Percentiles rank a stretch among this genome's conserved stretches.
Conservation (phyloP, 2,888 invertebrate species). For the Lasius fuliginosus region DNA sequence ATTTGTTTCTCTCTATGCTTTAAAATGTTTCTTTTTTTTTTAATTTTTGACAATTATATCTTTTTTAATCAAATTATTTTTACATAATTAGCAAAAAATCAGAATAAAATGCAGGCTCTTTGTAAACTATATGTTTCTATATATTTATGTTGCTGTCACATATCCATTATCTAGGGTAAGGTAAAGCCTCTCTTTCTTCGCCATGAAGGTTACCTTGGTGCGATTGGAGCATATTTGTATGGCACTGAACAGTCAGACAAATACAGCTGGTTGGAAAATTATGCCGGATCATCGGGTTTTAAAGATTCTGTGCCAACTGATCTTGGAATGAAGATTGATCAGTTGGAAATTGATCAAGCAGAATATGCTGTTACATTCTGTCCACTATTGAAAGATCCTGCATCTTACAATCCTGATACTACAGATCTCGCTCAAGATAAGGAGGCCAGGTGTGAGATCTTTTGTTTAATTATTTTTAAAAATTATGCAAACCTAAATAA, state of each 20-base stretch:
- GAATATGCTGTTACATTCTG: conserved; percentile 89
- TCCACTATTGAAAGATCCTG: conserved; percentile 92
- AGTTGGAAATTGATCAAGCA: conserved; percentile 85
- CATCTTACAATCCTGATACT: conserved; percentile 96
- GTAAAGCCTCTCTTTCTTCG: conserved; percentile 90
- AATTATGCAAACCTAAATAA: conserved; percentile 10
- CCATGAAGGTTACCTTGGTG: conserved; percentile 91
- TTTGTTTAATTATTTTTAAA: conserved; percentile 9
- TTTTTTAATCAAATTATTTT: not conserved
- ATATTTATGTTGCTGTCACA: conserved; percentile 33
- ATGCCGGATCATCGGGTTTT: conserved; percentile 89
- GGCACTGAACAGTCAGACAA: conserved; percentile 89
- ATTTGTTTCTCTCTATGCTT: conserved; percentile 25
- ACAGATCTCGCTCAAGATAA: conserved; percentile 95
- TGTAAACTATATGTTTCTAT: not conserved
- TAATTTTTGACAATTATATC: not conserved
- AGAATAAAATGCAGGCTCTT: not conserved
- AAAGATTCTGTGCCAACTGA: conserved; percentile 86
- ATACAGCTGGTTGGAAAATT: conserved; percentile 91
- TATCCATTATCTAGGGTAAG: conserved; percentile 85
- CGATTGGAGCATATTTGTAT: conserved; percentile 90
- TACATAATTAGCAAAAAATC: conserved; percentile 16
- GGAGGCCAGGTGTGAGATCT: conserved; percentile 90
- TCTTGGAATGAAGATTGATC: conserved; percentile 84
- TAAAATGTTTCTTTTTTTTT: conserved; percentile 21